Evolutionary conservation across 2,113 vertebrate species (phyloP), one percentile per base, ranked within the genome.

Genomic region (Eolophus roseicapilla): DNA sequence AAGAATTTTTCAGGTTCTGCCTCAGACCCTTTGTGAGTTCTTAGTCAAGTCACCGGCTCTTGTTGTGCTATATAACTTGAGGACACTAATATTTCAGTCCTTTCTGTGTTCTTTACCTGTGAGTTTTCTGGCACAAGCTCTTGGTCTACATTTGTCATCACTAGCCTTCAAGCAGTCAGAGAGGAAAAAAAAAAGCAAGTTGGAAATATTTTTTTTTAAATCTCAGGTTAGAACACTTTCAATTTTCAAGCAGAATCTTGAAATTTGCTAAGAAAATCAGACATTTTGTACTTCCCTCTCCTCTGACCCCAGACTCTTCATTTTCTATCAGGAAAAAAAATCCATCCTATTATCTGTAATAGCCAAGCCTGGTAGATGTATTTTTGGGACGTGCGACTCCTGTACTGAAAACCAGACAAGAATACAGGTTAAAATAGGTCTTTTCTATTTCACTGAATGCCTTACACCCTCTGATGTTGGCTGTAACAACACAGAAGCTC

Each of bases 401-500:
- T 82, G 37, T 8, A 65, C 86, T 93, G 31, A 62, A 73, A 84
- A 52, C 10, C 39, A 76, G 67, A 39, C 2, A 49, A 24, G 37
- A 75, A 5, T 28, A 31, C 24, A 44, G 39, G 41, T 65, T 93
- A 69, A 93, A 85, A n/a, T 21, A 80, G 33, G 6, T 55, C 23
- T 69, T 88, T 31, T 21, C 7, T 63, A 3, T 82, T 87, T 93
- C 59, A 69, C 37, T 76, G 70, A 79, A 71, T 65, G 35, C 23
- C 37, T 85, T 93, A 59, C 62, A 94, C 85, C 70, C 78, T 93
- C 78, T 90, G 87, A 20, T 79, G 62, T 73, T 94, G 62, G 29
- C 82, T 94, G 33, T 84, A 50, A 59, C 46, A 81, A 35, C 16
- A 59, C n/a, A 55, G 50, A 53, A 71, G 20, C 35, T 93, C 70